Evolutionary conservation across 92 coral and sea anemone species (phyloP).

Genomic region (Phenganax marumi): DNA sequence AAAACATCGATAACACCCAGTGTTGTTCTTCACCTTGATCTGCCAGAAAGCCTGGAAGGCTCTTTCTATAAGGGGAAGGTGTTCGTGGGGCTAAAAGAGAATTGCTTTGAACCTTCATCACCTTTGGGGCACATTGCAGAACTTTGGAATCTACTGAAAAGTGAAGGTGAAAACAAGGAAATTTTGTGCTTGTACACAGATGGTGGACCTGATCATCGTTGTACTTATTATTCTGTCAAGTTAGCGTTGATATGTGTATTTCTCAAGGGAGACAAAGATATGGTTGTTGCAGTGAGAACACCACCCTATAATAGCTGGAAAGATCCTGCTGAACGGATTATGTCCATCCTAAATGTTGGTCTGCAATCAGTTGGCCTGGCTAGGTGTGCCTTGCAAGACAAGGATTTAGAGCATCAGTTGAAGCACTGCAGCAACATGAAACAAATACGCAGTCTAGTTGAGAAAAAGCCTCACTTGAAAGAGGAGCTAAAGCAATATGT

Average conservation of each 20-base stretch:
- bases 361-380: background rate
- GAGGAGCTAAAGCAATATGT: too few relatives aligned
- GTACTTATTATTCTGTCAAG: constrained; percentile 44
- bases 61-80: constrained; percentile 40
- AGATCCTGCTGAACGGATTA: constrained; percentile 11
- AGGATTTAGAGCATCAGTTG: too few relatives aligned
- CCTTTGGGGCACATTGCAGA: constrained; percentile 41
- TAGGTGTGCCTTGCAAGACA: too few relatives aligned
- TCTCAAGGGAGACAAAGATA: constrained; percentile 27
- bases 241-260: constrained; percentile 23
- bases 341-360: constrained; percentile 21
- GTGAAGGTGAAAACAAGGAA: constrained; percentile 19
- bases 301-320: constrained; percentile 39
- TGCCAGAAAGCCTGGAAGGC: constrained; percentile 16
- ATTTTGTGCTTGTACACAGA: constrained; percentile 39
- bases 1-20: constrained; percentile 27
- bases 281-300: constrained; percentile 31
- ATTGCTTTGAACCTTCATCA: constrained; percentile 40
- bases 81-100: constrained; percentile 36
- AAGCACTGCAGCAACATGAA: too few relatives aligned
- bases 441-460: too few relatives aligned
- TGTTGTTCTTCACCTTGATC: constrained; percentile 2
- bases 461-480: too few relatives aligned
- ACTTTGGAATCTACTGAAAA: constrained; percentile 15
- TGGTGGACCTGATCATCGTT: constrained; percentile 56